Conservation (phyloP, 2,113 vertebrate genomes). For the Pygoscelis antarcticus region DNA sequence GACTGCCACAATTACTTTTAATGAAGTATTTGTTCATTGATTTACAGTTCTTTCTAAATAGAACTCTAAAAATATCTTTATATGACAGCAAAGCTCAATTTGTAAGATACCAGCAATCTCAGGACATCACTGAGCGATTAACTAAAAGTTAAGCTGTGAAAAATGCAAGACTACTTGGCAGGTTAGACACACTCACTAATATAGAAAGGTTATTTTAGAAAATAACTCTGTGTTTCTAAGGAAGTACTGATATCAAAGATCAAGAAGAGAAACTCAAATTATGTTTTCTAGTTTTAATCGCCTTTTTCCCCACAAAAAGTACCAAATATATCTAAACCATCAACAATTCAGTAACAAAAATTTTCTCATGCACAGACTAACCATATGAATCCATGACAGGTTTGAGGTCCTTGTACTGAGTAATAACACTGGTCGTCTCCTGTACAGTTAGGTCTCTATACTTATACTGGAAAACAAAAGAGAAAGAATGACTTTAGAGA, state of each 20-base stretch:
- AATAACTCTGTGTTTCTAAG: not conserved
- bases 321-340: not conserved
- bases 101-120: not conserved
- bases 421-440: conserved; percentile 91
- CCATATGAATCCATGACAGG: conserved; percentile 95
- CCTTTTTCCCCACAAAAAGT: not conserved
- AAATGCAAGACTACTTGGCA: not conserved
- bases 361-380: conserved; percentile 60
- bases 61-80: not conserved
- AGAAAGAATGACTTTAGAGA: not conserved
- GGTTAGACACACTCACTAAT: not conserved
- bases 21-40: not conserved
- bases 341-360: not conserved
- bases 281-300: not conserved
- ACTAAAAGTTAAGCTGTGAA: not conserved
- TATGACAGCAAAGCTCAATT: not conserved
- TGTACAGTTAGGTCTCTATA: conserved; percentile 94
- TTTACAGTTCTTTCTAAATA: not conserved
- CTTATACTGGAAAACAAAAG: conserved; percentile 88
- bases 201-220: not conserved
- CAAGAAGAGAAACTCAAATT: not conserved
- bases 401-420: conserved; percentile 96
- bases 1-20: not conserved
- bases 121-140: not conserved
- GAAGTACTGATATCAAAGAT: not conserved